Base-by-base conservation (phyloP, 1,140 invertebrate genomes). In the Plectrocnemia conspersa region DNA sequence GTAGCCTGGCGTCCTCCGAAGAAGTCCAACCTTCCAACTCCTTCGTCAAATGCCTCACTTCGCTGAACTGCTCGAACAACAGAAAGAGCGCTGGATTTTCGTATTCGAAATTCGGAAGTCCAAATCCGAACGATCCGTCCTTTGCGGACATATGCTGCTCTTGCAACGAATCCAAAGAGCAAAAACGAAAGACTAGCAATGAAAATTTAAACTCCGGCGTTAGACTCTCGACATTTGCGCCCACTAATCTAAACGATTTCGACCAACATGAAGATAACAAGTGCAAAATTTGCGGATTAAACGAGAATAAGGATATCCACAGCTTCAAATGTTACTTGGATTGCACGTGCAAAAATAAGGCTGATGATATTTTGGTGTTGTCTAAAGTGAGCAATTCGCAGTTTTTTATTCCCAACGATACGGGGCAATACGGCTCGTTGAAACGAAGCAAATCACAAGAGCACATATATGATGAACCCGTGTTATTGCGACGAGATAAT, bases 21-120 rank as follows among this genome's bases (percentile, higher is more conserved):
- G 27, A 40, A 19, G 15, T 56, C 3, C 48, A 56, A 4, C 7
- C 50, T 0, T 36, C 54, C 3, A 64, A 33, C 58, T 66, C 70
- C 2, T 62, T 74, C 21, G 62, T 66, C 2, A 77, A 78, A 61
- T 81, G 79, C 65, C 70, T 81, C 22, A 76, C 77, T 54, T 76
- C 73, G 7, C 64, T 79, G 27, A 77, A 77, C 46, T 79, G 77
- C 70, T 67, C 71, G 35, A 57, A 69, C 32, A 67, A 64, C 1
- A 67, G 63, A 22, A 68, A 67, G 36, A 69, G 64, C 1, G 62
- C 68, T 32, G 72, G 68, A 50, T 59, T 72, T 40, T 69, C 69
- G 15, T 75, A 75, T 46, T 70, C 70, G 1, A 63, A 68, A 50
- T 48, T 76, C 29, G 73, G 65, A 59, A 46, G 54, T 55, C 27